These are phyloP conservation scores for Ips nitidus DNA, from an alignment of 1,140 invertebrate species.

Conservation along the genomic window DNA sequence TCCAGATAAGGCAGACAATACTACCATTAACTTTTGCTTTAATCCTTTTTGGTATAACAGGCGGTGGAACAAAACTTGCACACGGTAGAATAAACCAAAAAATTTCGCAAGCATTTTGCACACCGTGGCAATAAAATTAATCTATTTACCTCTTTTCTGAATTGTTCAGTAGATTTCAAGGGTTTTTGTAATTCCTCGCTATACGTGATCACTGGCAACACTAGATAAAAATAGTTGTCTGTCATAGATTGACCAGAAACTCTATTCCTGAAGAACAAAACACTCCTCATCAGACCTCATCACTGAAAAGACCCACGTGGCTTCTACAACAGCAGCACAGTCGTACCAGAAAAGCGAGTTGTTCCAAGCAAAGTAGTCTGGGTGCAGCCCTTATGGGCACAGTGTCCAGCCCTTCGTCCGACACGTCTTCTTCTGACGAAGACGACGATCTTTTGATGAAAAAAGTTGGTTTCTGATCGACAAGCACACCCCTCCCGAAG, in stretches of 20 bases:
- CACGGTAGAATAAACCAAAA: conserved; percentile 37
- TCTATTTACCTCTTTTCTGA: conserved; percentile 4
- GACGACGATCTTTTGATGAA: conserved; percentile 50
- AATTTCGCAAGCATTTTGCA: conserved; percentile 41
- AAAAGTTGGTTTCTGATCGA: conserved; percentile 43
- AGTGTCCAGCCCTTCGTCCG: conserved; percentile 48
- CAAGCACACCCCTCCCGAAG: conserved; percentile 29
- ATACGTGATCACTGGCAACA: background rate
- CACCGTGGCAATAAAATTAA: conserved; percentile 14
- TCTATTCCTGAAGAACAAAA: conserved; percentile 49
- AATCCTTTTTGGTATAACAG: too few species aligned
- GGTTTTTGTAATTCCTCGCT: conserved; percentile 1
- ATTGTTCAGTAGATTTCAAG: conserved; percentile 1
- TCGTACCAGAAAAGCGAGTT: conserved; percentile 38
- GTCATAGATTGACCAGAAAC: conserved; percentile 47
- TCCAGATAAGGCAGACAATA: background rate
- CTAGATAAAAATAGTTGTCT: background rate
- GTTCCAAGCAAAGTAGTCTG: conserved; percentile 44
- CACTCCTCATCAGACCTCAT: conserved; percentile 36
- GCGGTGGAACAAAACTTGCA: conserved; percentile 35
- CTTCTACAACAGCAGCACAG: conserved; percentile 33
- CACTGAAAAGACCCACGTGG: conserved; percentile 46
- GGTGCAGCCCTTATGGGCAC: conserved; percentile 46
- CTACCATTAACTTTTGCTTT: too few species aligned
- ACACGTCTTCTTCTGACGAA: conserved; percentile 43